Conservation (phyloP, 2,113 vertebrate species). For the Microcebus murinus region DNA sequence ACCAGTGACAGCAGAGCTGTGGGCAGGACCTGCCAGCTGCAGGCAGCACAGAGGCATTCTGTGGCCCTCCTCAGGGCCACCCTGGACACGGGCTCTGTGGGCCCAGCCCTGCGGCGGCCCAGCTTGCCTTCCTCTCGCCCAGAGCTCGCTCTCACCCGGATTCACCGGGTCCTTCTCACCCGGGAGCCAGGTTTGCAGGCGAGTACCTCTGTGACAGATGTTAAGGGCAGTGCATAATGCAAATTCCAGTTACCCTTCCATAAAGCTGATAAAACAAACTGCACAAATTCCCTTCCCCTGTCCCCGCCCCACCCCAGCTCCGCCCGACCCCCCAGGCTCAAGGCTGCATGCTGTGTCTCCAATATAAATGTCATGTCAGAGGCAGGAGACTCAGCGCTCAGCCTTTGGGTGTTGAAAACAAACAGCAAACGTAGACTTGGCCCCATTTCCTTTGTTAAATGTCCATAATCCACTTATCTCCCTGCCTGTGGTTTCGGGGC, state of each 20-base stretch:
- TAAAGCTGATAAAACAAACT: background rate
- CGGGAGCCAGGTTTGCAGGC: background rate
- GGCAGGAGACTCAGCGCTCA: background rate
- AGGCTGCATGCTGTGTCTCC: background rate
- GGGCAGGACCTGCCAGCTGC: background rate
- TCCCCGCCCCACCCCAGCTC: accelerated
- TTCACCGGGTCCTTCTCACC: background rate
- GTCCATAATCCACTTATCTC: background rate
- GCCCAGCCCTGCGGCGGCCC: background rate
- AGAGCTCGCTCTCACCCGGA: background rate
- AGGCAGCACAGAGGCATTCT: background rate
- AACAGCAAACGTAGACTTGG: background rate
- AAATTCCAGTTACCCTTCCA: background rate
- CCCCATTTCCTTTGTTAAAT: background rate
- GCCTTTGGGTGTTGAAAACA: background rate
- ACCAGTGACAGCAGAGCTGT: too few relatives aligned
- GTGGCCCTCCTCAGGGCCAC: background rate
- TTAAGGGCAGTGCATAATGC: background rate
- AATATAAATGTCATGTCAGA: background rate
- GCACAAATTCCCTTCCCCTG: background rate
- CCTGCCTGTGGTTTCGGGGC: background rate
- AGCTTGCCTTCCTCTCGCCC: background rate
- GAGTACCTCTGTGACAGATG: background rate
- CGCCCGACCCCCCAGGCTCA: background rate
- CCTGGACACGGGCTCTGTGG: background rate